Percentiles rank a stretch among this genome's conserved stretches.
These are phyloP conservation scores for Eumacrocentrus americanus DNA, from an alignment of 2,888 invertebrate species.

Conservation along the genomic window DNA sequence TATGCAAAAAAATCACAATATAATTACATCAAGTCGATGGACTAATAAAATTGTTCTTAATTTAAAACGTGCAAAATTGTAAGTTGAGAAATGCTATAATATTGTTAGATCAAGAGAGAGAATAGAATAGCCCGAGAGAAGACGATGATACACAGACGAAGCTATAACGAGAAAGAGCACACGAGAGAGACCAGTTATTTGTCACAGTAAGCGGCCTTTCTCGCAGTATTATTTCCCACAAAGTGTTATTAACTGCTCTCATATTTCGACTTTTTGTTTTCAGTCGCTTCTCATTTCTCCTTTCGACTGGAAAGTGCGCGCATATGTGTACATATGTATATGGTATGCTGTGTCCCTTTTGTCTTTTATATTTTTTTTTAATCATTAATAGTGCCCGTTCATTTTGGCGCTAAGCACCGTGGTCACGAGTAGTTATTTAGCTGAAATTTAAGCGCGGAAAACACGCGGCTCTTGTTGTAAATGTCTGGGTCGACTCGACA, in stretches of 20 bases:
- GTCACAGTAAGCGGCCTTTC: slow-evolving; percentile 61
- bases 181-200: slow-evolving; percentile 57
- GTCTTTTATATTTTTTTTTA: slow-evolving; percentile 47
- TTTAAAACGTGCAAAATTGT: too few relatives aligned
- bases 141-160: slow-evolving; percentile 23
- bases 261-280: slow-evolving; percentile 57
- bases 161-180: slow-evolving; percentile 40
- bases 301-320: slow-evolving; percentile 34
- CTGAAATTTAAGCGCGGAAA: slow-evolving; percentile 53
- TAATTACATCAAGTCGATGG: not conserved
- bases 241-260: slow-evolving; percentile 62
- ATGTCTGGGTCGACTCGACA: slow-evolving; percentile 20
- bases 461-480: slow-evolving; percentile 35
- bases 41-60: not conserved
- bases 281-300: slow-evolving; percentile 30
- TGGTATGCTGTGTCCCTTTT: slow-evolving; percentile 33
- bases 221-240: slow-evolving; percentile 61
- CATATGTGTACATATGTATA: slow-evolving; percentile 29
- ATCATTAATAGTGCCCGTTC: slow-evolving; percentile 60
- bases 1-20: not conserved
- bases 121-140: too few relatives aligned
- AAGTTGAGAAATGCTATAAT: too few relatives aligned
- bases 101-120: too few relatives aligned
- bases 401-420: slow-evolving; percentile 57
- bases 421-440: slow-evolving; percentile 56